These are phyloP conservation scores for Ceratina calcarata DNA, from an alignment of 1,140 invertebrate species.

Conservation along the genomic window DNA sequence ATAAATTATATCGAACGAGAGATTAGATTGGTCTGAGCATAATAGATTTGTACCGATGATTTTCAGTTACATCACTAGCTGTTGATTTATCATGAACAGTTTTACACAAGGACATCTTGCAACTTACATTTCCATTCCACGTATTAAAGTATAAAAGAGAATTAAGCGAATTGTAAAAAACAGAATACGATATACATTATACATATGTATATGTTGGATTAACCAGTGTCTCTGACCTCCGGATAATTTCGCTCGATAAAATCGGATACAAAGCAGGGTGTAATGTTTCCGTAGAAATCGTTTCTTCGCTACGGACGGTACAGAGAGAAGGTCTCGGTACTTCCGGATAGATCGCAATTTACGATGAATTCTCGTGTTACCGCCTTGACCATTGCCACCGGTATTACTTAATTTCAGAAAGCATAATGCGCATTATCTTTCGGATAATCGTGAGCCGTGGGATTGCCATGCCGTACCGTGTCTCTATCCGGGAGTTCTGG, in stretches of 20 bases:
- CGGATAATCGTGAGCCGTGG: not conserved
- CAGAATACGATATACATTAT: too few species aligned
- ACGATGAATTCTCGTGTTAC: conserved; percentile 34
- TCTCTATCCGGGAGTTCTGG: conserved; percentile 3
- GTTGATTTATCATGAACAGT: not conserved
- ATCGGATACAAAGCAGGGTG: conserved; percentile 14
- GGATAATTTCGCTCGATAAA: conserved; percentile 22
- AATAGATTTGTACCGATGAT: not conserved
- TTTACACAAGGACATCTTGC: not conserved
- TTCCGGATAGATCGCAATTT: conserved; percentile 37
- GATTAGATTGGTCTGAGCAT: not conserved
- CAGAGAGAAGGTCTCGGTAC: not conserved
- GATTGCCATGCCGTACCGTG: not conserved
- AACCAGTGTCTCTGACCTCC: not conserved
- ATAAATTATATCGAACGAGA: not conserved
- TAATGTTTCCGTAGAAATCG: conserved; percentile 31
- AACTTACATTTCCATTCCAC: too few species aligned
- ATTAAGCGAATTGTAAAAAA: too few species aligned
- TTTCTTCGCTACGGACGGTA: not conserved
- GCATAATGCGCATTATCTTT: not conserved
- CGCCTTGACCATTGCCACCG: conserved; percentile 8
- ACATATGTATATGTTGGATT: not conserved
- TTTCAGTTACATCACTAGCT: too few species aligned
- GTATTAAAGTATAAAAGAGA: too few species aligned
- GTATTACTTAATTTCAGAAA: conserved; percentile 13